Conservation (phyloP, 2,888 invertebrate genomes). For the Xanthia togata region DNA sequence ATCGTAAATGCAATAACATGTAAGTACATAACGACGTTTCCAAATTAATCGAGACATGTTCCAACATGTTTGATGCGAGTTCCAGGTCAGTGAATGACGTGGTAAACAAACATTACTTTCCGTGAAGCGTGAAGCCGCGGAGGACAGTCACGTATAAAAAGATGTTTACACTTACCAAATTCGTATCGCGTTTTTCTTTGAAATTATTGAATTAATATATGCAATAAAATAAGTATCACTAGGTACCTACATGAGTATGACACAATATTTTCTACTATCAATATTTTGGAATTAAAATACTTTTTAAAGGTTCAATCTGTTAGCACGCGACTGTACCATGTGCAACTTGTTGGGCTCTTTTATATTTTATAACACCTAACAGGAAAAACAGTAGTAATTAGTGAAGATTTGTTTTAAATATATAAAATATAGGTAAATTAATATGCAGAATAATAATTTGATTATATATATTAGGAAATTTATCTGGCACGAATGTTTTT, state of each 20-base stretch:
- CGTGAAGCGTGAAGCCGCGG: slow-evolving; percentile 34
- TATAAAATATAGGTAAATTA: not conserved
- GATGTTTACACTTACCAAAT: not conserved
- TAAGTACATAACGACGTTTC: slow-evolving; percentile 38
- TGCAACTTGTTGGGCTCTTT: not conserved
- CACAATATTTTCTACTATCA: not conserved
- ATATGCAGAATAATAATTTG: not conserved
- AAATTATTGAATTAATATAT: not conserved
- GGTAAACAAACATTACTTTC: slow-evolving; percentile 31
- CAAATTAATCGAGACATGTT: slow-evolving; percentile 54
- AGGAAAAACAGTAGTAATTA: not conserved
- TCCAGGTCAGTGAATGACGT: slow-evolving; percentile 48
- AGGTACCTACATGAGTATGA: not conserved
- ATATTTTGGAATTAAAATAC: not conserved
- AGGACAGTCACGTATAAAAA: slow-evolving; percentile 14
- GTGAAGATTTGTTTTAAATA: not conserved
- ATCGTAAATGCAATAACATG: slow-evolving; percentile 33
- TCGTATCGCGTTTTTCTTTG: not conserved
- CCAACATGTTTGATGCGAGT: slow-evolving; percentile 47
- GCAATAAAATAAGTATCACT: not conserved
- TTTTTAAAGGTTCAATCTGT: not conserved
- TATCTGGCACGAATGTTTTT: not conserved
- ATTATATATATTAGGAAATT: not conserved
- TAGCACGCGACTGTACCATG: not conserved
- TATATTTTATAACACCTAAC: not conserved